Percentiles rank a stretch among this genome's conserved stretches.
These are phyloP conservation scores for Campylorhamphus procurvoides DNA, from an alignment of 2,113 vertebrate genomes.

Conservation along the genomic window DNA sequence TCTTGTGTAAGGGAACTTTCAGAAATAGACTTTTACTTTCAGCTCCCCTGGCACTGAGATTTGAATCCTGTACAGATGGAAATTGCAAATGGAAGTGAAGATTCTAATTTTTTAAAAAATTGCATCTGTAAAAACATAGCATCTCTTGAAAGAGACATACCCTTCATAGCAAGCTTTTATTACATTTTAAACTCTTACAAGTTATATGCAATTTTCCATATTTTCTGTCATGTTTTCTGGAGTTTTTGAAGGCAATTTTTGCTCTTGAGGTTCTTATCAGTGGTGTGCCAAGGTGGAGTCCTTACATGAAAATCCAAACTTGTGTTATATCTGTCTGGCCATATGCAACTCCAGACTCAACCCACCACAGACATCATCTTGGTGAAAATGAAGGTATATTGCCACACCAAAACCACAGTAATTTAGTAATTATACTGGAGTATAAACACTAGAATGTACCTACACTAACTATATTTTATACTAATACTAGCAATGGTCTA, in stretches of 20 bases:
- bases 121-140: neutral
- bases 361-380: neutral
- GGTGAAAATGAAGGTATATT: neutral
- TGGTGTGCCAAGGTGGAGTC: neutral
- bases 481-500: neutral
- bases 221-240: neutral
- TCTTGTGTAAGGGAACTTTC: neutral
- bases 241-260: neutral
- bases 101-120: neutral
- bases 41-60: neutral
- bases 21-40: neutral
- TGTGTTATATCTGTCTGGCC: neutral
- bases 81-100: neutral
- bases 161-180: neutral
- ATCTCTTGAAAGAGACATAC: neutral
- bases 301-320: neutral
- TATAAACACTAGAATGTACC: neutral
- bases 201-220: neutral
- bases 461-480: neutral
- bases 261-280: neutral
- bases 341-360: neutral
- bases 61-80: neutral
- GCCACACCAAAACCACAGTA: neutral
- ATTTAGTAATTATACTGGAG: neutral
- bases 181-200: neutral